Evolutionary conservation across 2,113 vertebrate genomes (phyloP), one percentile per base, ranked within the genome.

Genomic region (Gymnorhina tibicen): DNA sequence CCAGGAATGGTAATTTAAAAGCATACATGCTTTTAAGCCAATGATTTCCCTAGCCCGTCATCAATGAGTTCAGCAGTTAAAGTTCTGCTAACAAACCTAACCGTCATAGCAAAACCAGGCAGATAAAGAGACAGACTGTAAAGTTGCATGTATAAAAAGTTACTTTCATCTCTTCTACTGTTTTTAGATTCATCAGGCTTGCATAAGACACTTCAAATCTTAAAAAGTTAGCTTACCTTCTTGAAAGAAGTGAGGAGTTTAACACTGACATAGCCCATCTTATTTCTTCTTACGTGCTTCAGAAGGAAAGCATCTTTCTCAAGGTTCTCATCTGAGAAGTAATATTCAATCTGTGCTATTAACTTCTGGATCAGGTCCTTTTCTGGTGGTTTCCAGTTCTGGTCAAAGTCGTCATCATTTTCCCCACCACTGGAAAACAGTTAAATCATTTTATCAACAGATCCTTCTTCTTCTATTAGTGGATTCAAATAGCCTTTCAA

Each of bases 221-320:
- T 86, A 56, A 50, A 46, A 79, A 3, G 26, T 33, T 24, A 64
- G 10, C 95, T 93, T 98, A 99, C 99, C 99, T 99, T 99, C 97
- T 99, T 99, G 97, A 99, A 99, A 13, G 99, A 99, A 7, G 99
- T 99, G 94, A 99, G 99, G 49, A 99, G 97, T 97, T 99, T 99
- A 95, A 99, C 98, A 24, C 99, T 99, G 97, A 99, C 99, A 8
- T 99, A 99, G 20, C 99, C 99, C 81, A 99, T 98, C 96, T 99
- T 99, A 97, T 99, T 99, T 92, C 99, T 99, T 68, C 99, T 95
- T 79, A 99, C 98, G 0, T 99, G 99, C 95, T 99, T 99, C 37
- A 99, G 98, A 81, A 99, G 98, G 95, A 99, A 99, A 93, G 99
- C 99, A 0, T 99, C 99, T 59, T 99, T 99, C 97, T 99, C 99